Evolutionary conservation across 2,797 vertebrate species (phyloP), one percentile per base, ranked within the genome.

Genomic region (Macropodus opercularis): DNA sequence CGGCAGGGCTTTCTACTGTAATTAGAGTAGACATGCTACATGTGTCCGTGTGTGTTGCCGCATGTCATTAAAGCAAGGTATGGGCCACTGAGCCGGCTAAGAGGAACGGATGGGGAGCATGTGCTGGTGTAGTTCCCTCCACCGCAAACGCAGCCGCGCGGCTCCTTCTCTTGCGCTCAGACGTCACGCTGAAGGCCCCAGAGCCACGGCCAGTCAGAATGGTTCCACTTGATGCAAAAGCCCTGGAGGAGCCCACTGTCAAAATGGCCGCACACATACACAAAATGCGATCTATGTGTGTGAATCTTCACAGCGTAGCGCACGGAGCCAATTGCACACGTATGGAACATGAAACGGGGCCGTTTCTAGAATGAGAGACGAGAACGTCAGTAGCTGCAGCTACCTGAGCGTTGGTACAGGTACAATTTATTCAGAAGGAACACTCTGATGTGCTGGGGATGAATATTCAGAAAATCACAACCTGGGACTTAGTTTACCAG

Each of bases 11-110:
- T 85, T 77, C 67, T 46, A 31, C 60, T 72, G 58, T 91, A 89
- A 92, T 91, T 84, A 87, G 82, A 87, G 57, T 17, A 48, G 90
- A 90, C 87, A 15, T 71, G 75, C 56, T 90, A 91, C 89, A 90
- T 89, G 90, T 90, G 90, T 88, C 85, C 78, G 76, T 71, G 81
- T 79, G 78, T 77, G 68, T 86, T 85, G 83, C 88, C 76, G 72
- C 81, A 81, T 89, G 80, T 85, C 81, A 90, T 91, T 86, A 89
- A 72, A 34, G 35, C 32, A 32, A 77, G 73, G 77, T 74, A 69
- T 75, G 84, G 80, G 75, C 85, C 80, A 77, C 65, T 83, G 80
- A 89, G 61, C 73, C 75, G 47, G 52, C 75, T 74, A 85, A 83
- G 70, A 53, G 75, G 69, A 81, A 70, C 12, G 42, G 79, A 87